Conservation (phyloP, 2,888 invertebrate genomes). For the Apotomis betuletana region DNA sequence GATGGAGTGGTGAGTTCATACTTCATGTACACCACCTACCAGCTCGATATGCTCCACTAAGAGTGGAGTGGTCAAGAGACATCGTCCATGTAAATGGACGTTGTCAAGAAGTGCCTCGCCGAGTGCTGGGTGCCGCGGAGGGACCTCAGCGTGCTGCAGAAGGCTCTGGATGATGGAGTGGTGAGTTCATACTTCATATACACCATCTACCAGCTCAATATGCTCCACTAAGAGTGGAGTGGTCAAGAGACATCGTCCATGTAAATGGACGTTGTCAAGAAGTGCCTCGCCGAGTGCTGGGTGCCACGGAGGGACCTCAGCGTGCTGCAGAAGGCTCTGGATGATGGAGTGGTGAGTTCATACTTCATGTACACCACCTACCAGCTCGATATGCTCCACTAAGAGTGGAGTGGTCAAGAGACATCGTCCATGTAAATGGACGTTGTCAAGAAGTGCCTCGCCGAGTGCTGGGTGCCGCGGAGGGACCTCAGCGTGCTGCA, state of each 20-base stretch:
- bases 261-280: constrained; percentile 83
- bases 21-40: constrained; percentile 87
- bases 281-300: constrained; percentile 96
- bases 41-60: constrained; percentile 93
- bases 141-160: constrained; percentile 88
- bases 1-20: constrained; percentile 88
- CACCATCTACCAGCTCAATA: constrained; percentile 94
- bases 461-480: constrained; percentile 94
- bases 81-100: constrained; percentile 87
- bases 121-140: constrained; percentile 93
- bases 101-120: constrained; percentile 92
- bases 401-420: constrained; percentile 74
- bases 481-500: constrained; percentile 88
- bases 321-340: constrained; percentile 89
- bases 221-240: constrained; percentile 85
- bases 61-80: constrained; percentile 81
- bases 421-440: constrained; percentile 67
- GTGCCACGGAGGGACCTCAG: constrained; percentile 89
- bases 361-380: constrained; percentile 85
- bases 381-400: constrained; percentile 94
- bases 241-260: constrained; percentile 84
- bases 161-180: constrained; percentile 91
- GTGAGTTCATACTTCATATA: constrained; percentile 60
- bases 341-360: constrained; percentile 87
- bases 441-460: constrained; percentile 93